phyloP scores from a whole-genome alignment of 2,888 invertebrate species.

The Andricus curvator region DNA sequence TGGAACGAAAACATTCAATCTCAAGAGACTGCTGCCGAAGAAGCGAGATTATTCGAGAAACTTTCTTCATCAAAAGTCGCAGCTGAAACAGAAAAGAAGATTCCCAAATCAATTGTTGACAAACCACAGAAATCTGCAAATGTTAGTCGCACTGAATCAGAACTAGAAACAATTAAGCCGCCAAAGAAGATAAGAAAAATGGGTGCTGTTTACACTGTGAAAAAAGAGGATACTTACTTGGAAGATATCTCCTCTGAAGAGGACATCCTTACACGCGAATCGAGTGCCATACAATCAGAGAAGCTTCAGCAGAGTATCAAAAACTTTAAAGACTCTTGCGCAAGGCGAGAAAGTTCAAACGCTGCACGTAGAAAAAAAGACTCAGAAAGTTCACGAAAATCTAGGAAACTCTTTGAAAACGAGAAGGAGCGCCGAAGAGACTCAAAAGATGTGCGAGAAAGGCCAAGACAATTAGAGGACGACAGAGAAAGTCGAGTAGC shows the following conservation, averaged over 20 bases:
- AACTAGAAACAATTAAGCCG: background rate
- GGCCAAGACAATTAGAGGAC: background rate
- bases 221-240: background rate
- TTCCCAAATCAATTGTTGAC: background rate
- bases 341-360: background rate
- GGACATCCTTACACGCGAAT: background rate
- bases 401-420: background rate
- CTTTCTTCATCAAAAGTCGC: background rate
- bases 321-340: background rate
- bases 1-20: slow-evolving; percentile 31
- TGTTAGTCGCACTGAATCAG: background rate
- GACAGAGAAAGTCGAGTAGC: background rate
- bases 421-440: background rate
- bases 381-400: background rate
- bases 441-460: background rate
- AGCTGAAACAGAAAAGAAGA: background rate
- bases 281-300: background rate
- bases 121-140: background rate
- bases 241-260: background rate
- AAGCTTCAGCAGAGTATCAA: background rate
- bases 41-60: background rate
- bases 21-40: slow-evolving; percentile 23
- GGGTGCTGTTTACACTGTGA: background rate
- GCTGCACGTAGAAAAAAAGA: background rate
- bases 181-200: background rate